Evolutionary conservation across 2,797 vertebrate species (phyloP).

Genomic region (Scolopax rusticola): DNA sequence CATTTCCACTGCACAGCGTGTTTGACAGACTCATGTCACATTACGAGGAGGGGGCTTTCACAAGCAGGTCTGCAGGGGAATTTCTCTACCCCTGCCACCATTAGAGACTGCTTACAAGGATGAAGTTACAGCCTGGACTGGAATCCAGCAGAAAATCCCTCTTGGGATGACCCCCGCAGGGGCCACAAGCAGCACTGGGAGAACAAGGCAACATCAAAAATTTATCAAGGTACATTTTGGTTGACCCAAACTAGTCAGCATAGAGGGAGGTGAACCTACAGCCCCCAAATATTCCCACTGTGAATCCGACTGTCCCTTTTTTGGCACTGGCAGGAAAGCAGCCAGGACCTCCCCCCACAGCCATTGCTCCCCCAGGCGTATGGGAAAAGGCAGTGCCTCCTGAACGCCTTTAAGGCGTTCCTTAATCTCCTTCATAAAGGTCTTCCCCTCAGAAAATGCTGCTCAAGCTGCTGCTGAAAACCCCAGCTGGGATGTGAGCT

Average conservation of each 20-base stretch:
- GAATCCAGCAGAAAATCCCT: background rate
- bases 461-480: slow-evolving; percentile 57
- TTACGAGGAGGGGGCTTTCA: background rate
- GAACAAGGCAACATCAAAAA: background rate
- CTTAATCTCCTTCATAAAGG: slow-evolving; percentile 59
- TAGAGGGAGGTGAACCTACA: background rate
- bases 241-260: background rate
- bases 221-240: fast-evolving
- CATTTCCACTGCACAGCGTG: background rate
- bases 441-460: slow-evolving; percentile 60
- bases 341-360: background rate
- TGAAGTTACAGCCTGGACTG: background rate
- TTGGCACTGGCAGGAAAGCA: background rate
- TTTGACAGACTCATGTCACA: background rate
- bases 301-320: background rate
- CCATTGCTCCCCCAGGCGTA: background rate
- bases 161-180: background rate
- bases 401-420: background rate
- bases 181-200: background rate
- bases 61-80: background rate
- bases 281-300: background rate
- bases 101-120: background rate
- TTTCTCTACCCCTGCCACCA: background rate
- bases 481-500: slow-evolving; percentile 56
- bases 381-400: slow-evolving; percentile 16